Evolutionary conservation across 2,797 vertebrate genomes (phyloP).

Genomic region (Sternotherus odoratus): DNA sequence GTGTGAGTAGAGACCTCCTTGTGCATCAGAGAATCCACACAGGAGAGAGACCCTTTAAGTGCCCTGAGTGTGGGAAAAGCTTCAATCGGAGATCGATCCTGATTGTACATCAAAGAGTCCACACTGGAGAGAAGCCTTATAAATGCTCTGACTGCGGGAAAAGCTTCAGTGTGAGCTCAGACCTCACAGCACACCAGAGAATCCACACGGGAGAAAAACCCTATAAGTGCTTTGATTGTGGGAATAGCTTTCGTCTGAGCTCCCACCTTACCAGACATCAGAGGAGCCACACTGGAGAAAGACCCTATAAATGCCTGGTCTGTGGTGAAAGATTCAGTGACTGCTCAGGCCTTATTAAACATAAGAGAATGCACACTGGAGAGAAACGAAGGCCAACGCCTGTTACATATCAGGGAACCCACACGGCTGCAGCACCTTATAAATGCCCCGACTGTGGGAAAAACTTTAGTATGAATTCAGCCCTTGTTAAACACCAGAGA

Average conservation of each 20-base stretch:
- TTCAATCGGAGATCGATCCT: background rate
- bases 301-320: constrained; percentile 29
- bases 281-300: constrained; percentile 9
- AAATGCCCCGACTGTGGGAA: constrained; percentile 63
- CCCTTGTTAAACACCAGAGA: constrained; percentile 66
- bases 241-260: constrained; percentile 24
- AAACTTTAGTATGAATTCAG: constrained; percentile 69
- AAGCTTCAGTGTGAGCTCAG: constrained; percentile 12
- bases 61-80: background rate
- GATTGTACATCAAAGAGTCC: background rate
- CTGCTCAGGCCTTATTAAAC: constrained; percentile 61
- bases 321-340: constrained; percentile 46
- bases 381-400: constrained; percentile 64
- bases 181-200: constrained; percentile 26
- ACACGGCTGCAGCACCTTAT: constrained; percentile 64
- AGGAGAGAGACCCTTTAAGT: constrained; percentile 16
- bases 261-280: background rate
- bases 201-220: constrained; percentile 23
- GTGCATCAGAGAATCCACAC: constrained; percentile 31
- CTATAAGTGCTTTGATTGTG: constrained; percentile 28
- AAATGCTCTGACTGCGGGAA: background rate
- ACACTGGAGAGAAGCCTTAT: constrained; percentile 14
- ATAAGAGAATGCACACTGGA: constrained; percentile 23
- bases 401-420: constrained; percentile 64
- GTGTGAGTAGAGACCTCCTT: constrained; percentile 57